Conservation (phyloP, 2,113 vertebrate species). For the cat (Felis catus) region DNA sequence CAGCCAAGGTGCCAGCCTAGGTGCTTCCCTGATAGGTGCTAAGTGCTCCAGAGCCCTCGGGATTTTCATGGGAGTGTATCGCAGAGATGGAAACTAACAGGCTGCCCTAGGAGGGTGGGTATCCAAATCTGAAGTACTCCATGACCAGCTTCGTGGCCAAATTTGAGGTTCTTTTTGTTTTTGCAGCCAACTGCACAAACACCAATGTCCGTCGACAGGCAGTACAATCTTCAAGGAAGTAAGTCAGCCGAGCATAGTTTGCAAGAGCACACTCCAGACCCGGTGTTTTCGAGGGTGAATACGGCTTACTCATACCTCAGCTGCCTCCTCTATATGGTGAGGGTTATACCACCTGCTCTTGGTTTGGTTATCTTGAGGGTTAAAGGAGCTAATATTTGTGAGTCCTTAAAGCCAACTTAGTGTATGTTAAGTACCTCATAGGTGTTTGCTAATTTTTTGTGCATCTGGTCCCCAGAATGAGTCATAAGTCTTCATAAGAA, state of each 20-base stretch:
- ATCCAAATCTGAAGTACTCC: background rate
- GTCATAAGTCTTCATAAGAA: background rate
- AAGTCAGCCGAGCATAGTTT: rapidly evolving
- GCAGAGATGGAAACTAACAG: background rate
- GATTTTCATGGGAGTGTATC: background rate
- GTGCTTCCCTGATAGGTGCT: background rate
- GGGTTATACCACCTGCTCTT: background rate
- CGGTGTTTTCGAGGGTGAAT: rapidly evolving
- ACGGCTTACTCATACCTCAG: background rate
- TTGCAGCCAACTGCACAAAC: background rate
- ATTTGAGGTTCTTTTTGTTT: background rate
- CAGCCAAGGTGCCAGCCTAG: background rate
- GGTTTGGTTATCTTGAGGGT: background rate
- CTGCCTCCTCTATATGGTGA: background rate
- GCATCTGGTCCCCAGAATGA: background rate
- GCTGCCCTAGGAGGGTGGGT: background rate
- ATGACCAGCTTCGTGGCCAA: background rate
- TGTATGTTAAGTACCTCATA: background rate
- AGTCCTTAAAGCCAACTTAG: background rate
- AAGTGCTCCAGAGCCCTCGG: background rate
- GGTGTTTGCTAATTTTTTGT: background rate
- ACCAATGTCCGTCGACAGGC: no score
- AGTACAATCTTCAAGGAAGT: background rate
- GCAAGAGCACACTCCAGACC: background rate
- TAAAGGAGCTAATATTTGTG: background rate